Conservation (phyloP, 2,797 vertebrate species). For the Sebastes glaucus region DNA sequence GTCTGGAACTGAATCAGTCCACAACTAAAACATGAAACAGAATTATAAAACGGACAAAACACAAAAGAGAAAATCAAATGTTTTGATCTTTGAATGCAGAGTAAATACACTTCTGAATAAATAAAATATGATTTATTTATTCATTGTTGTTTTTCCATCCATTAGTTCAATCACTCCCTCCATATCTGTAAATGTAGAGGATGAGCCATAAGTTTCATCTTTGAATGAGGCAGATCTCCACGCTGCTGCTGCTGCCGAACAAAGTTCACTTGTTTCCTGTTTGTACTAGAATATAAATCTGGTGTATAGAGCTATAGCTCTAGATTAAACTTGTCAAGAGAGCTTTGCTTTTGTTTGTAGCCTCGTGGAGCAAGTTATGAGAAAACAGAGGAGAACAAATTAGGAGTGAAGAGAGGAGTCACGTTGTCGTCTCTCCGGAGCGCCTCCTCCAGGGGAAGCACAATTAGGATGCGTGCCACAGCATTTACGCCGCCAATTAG, state of each 20-base stretch:
- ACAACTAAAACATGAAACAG: constrained; percentile 48
- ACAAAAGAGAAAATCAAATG: constrained; percentile 5
- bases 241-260: not conserved
- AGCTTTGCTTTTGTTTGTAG: not conserved
- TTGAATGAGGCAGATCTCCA: not conserved
- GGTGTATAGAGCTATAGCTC: not conserved
- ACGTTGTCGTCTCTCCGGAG: not conserved
- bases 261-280: not conserved
- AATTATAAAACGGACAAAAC: constrained; percentile 24
- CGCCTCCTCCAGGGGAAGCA: not conserved
- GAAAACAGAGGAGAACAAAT: not conserved
- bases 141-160: not conserved
- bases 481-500: constrained; percentile 64
- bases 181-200: not conserved
- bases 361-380: not conserved
- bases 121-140: not conserved
- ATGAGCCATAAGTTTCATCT: not conserved
- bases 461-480: constrained; percentile 39
- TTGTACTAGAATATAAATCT: not conserved
- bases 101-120: not conserved
- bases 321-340: not conserved
- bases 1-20: constrained; percentile 3
- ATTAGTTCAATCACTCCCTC: not conserved
- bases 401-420: not conserved
- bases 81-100: constrained; percentile 13